A percentile compares a stretch with the other conserved stretches of the same genome.
These are phyloP conservation scores for Orussus abietinus DNA, from an alignment of 1,140 invertebrate species.

Conservation along the genomic window DNA sequence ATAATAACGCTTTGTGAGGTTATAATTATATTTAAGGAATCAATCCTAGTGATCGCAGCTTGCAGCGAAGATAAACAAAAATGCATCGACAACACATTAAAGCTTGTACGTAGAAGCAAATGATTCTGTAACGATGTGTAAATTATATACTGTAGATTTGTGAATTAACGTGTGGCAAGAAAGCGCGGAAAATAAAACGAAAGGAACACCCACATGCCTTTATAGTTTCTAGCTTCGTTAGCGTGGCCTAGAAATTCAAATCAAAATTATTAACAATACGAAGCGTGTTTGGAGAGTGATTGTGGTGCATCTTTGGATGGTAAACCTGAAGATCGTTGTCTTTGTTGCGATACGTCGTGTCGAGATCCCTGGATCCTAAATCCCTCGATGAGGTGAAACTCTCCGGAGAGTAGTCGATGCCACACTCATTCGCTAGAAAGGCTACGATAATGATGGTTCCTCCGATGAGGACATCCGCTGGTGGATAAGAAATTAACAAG, in stretches of 20 bases:
- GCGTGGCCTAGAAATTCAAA: constrained; percentile 56
- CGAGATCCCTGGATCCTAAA: constrained; percentile 19
- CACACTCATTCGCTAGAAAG: constrained; percentile 56
- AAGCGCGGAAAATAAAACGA: constrained; percentile 26
- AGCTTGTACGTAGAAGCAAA: constrained; percentile 10
- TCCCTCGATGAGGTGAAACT: constrained; percentile 21
- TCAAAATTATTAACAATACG: constrained; percentile 15
- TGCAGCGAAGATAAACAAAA: constrained; percentile 23
- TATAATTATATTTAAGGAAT: too few relatives aligned
- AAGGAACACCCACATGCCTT: constrained; percentile 59
- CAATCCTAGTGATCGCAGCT: too few relatives aligned
- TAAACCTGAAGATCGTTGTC: constrained; percentile 45
- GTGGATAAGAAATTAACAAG: constrained; percentile 62
- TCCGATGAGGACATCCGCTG: constrained; percentile 54
- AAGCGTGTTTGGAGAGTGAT: constrained; percentile 9
- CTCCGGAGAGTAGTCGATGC: constrained; percentile 40
- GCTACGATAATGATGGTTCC: constrained; percentile 65
- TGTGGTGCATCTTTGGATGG: constrained; percentile 1
- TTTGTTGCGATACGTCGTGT: constrained; percentile 29
- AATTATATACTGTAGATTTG: constrained; percentile 3
- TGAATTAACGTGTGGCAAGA: background rate
- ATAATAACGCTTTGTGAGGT: too few relatives aligned
- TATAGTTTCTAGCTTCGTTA: constrained; percentile 58
- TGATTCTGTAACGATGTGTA: constrained; percentile 1
- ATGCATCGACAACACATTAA: constrained; percentile 16